These are phyloP conservation scores for Xenus cinereus DNA, from an alignment of 2,113 vertebrate species.

Conservation along the genomic window DNA sequence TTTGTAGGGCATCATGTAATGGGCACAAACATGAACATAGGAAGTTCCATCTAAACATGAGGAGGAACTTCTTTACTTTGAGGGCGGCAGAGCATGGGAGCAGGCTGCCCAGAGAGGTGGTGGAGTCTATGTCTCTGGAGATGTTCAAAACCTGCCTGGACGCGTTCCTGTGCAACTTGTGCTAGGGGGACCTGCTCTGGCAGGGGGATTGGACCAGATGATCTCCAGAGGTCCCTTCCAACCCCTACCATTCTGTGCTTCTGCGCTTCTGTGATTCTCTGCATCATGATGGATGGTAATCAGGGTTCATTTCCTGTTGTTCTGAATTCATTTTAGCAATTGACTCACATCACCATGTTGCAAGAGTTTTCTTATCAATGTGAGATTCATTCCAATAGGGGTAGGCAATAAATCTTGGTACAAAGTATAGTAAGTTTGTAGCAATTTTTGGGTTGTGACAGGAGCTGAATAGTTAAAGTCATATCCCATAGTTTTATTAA, in stretches of 20 bases:
- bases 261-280: not conserved
- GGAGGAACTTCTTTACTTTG: no score
- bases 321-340: not conserved
- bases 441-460: not conserved
- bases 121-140: no score
- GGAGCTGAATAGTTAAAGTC: not conserved
- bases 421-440: not conserved
- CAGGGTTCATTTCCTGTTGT: rapidly evolving
- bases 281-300: not conserved
- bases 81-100: no score
- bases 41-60: no score
- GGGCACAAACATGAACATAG: no score
- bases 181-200: no score
- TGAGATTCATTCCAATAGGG: not conserved
- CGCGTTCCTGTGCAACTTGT: no score
- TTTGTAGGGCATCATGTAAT: not conserved
- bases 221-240: no score
- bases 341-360: not conserved
- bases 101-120: no score
- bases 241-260: no score
- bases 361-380: not conserved
- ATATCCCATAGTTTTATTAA: not conserved
- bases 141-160: no score
- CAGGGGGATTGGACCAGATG: no score
- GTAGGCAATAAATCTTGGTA: not conserved